Evolutionary conservation across 2,888 invertebrate genomes (phyloP).

Genomic region (Clivina fossor): DNA sequence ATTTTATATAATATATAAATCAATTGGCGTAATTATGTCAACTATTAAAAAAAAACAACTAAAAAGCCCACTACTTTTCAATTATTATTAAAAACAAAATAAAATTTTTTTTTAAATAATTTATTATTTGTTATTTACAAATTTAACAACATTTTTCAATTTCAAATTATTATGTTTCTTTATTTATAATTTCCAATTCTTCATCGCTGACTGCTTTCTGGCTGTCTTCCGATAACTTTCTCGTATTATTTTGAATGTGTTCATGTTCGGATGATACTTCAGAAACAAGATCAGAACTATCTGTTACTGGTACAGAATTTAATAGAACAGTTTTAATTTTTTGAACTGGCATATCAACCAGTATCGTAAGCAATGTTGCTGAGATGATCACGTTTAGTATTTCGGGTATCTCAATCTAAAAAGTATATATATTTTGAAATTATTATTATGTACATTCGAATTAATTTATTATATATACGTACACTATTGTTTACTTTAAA

Average conservation of each 20-base stretch:
- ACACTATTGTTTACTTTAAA: conserved; percentile 63
- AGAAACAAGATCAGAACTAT: conserved; percentile 29
- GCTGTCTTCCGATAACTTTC: conserved; percentile 44
- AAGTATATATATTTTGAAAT: conserved; percentile 3
- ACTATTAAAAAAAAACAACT: no score
- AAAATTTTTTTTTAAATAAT: conserved; percentile 55
- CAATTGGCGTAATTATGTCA: no score
- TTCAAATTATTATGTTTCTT: no score
- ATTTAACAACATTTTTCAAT: no score
- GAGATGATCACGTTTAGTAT: conserved; percentile 56
- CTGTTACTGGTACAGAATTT: conserved; percentile 37
- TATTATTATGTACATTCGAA: background rate
- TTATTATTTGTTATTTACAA: conserved; percentile 43
- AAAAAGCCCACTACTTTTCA: no score
- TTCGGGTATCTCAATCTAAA: conserved; percentile 62
- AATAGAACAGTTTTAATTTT: conserved; percentile 54
- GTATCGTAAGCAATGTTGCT: conserved; percentile 60
- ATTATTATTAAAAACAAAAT: no score
- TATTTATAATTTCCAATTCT: no score
- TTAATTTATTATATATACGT: conserved; percentile 44
- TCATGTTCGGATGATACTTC: conserved; percentile 24
- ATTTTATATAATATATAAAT: no score
- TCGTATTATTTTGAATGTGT: conserved; percentile 42
- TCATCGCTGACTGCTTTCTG: conserved; percentile 46
- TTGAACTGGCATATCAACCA: conserved; percentile 69